Percentiles rank a stretch among this genome's conserved stretches.
Evolutionary conservation across 2,113 vertebrate species (phyloP).

Genomic region (Oenanthe melanoleuca): DNA sequence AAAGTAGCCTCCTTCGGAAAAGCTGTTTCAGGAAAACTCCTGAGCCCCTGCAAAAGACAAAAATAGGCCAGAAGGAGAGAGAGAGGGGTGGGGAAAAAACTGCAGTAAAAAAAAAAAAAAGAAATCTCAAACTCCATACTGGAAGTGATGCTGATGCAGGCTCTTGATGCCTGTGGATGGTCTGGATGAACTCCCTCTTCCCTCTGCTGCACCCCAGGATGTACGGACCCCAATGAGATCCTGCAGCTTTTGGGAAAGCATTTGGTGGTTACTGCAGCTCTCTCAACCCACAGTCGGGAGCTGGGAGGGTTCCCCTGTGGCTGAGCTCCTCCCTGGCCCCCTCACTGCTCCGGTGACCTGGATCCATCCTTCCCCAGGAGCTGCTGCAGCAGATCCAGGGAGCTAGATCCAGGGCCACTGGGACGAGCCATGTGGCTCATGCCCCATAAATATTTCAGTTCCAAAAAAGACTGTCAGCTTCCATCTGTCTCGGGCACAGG

Average conservation of each 20-base stretch:
- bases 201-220: neutral
- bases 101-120: constrained; percentile 3
- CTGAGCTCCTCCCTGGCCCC: neutral
- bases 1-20: constrained; percentile 73
- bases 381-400: neutral
- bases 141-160: neutral
- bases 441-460: constrained; percentile 48
- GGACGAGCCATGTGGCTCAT: neutral
- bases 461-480: constrained; percentile 26
- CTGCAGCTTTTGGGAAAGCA: neutral
- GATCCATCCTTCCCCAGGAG: neutral
- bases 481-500: neutral
- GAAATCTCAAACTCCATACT: neutral
- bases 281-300: rapidly evolving
- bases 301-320: neutral
- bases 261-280: neutral
- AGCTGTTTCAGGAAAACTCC: constrained; percentile 73
- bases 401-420: neutral
- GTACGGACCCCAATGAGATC: neutral
- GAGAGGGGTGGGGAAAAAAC: neutral
- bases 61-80: constrained; percentile 62
- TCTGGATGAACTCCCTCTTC: neutral
- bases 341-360: neutral
- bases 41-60: constrained; percentile 69
- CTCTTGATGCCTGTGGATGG: neutral